phyloP scores from a whole-genome alignment of 2,113 vertebrate genomes.

The Tragelaphus scriptus region DNA sequence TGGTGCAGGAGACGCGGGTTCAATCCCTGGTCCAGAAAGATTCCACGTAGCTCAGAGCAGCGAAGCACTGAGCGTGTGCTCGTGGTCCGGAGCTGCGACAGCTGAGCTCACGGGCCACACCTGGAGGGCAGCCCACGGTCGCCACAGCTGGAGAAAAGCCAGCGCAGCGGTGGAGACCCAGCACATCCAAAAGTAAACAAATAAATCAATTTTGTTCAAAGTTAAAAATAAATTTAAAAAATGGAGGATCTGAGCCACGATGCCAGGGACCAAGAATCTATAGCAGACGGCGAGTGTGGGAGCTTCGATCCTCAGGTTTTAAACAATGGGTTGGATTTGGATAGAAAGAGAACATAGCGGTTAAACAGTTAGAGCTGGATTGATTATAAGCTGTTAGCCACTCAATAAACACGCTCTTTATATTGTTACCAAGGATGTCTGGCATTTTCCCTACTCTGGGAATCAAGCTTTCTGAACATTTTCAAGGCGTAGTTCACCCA shows the following conservation, averaged over 20 bases:
- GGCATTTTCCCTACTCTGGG: background rate
- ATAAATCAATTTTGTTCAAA: background rate
- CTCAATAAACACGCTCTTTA: background rate
- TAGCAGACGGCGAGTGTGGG: accelerated
- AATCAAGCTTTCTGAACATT: background rate
- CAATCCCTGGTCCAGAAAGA: background rate
- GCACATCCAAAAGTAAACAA: background rate
- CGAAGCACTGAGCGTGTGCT: background rate
- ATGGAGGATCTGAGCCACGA: background rate
- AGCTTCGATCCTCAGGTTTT: accelerated
- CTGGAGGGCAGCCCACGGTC: background rate
- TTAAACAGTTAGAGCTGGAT: background rate
- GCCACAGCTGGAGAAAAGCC: background rate
- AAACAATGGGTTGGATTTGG: background rate
- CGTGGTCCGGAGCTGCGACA: accelerated
- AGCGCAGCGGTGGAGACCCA: background rate
- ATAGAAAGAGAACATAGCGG: background rate
- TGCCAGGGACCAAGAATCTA: accelerated
- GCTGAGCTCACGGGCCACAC: background rate
- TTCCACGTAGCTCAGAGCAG: background rate
- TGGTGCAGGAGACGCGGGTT: accelerated
- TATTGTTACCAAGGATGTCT: background rate
- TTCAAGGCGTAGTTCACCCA: background rate
- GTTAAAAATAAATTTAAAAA: background rate
- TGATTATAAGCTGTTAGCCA: background rate